phyloP scores from a whole-genome alignment of 2,888 invertebrate genomes.

The Drosophila melanocephala region DNA sequence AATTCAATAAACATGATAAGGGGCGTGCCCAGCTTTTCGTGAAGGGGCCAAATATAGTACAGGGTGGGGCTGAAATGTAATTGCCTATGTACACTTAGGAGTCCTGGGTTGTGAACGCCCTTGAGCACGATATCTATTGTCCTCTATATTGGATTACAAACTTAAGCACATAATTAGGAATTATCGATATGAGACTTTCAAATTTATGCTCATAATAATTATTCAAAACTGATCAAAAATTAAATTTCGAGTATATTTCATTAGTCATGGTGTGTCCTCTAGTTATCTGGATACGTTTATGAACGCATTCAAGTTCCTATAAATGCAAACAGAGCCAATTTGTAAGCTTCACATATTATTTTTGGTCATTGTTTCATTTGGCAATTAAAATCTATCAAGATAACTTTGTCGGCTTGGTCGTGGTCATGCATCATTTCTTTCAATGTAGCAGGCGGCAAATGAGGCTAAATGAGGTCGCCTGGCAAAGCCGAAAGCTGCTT shows the following conservation, averaged over 20 bases:
- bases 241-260: background rate
- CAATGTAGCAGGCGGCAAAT: constrained; percentile 28
- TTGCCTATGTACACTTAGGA: background rate
- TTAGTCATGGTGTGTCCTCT: background rate
- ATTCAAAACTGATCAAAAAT: background rate
- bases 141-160: background rate
- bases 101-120: background rate
- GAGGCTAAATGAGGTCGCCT: constrained; percentile 46
- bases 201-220: background rate
- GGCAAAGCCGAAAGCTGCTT: constrained; percentile 62
- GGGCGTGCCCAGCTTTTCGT: background rate
- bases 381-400: background rate
- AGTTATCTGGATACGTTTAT: background rate
- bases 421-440: background rate
- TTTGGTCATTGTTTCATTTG: background rate
- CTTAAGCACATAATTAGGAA: background rate
- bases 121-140: background rate
- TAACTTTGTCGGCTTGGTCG: background rate
- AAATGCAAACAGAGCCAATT: background rate
- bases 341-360: background rate
- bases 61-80: background rate
- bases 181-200: background rate
- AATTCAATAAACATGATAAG: no score
- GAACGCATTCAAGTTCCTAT: background rate
- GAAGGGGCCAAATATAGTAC: background rate